A percentile compares a stretch with the other conserved stretches of the same genome.
These are phyloP conservation scores for Asteroscopus sphinx DNA, from an alignment of 2,888 invertebrate genomes.

Conservation along the genomic window DNA sequence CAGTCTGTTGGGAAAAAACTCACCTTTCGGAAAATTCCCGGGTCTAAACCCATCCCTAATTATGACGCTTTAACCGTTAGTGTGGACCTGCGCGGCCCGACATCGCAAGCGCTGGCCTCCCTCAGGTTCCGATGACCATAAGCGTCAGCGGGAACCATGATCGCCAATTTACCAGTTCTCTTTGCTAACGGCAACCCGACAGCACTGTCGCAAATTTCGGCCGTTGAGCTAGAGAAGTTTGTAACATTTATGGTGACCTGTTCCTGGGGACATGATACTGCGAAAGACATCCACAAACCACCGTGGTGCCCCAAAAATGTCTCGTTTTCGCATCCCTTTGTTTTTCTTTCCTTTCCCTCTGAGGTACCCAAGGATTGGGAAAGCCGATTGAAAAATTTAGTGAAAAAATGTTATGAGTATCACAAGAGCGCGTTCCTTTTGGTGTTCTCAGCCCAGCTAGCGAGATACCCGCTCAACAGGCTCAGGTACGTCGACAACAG, in stretches of 20 bases:
- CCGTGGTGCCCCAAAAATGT: slow-evolving; percentile 93
- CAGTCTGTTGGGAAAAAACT: no score
- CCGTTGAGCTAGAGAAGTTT: slow-evolving; percentile 92
- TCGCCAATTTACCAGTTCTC: slow-evolving; percentile 93
- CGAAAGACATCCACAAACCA: slow-evolving; percentile 90
- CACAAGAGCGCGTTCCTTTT: slow-evolving; percentile 93
- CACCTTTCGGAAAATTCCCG: no score
- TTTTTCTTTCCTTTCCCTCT: slow-evolving; percentile 88
- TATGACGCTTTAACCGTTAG: slow-evolving; percentile 78
- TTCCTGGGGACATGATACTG: slow-evolving; percentile 92
- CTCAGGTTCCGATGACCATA: slow-evolving; percentile 83
- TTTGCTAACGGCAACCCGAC: slow-evolving; percentile 93
- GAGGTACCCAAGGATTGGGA: slow-evolving; percentile 88
- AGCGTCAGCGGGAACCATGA: slow-evolving; percentile 88
- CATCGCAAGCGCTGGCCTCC: slow-evolving; percentile 81
- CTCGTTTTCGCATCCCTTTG: slow-evolving; percentile 91
- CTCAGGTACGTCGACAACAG: slow-evolving; percentile 93
- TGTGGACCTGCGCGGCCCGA: slow-evolving; percentile 70
- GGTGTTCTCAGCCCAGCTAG: slow-evolving; percentile 92
- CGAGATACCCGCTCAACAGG: slow-evolving; percentile 91
- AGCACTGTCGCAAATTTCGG: slow-evolving; percentile 91
- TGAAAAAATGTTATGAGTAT: slow-evolving; percentile 92
- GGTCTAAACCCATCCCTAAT: no score
- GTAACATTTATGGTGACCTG: slow-evolving; percentile 94
- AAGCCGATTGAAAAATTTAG: slow-evolving; percentile 91